Base-by-base conservation (phyloP, 2,113 vertebrate genomes). In the Hirundichthys speculiger region DNA sequence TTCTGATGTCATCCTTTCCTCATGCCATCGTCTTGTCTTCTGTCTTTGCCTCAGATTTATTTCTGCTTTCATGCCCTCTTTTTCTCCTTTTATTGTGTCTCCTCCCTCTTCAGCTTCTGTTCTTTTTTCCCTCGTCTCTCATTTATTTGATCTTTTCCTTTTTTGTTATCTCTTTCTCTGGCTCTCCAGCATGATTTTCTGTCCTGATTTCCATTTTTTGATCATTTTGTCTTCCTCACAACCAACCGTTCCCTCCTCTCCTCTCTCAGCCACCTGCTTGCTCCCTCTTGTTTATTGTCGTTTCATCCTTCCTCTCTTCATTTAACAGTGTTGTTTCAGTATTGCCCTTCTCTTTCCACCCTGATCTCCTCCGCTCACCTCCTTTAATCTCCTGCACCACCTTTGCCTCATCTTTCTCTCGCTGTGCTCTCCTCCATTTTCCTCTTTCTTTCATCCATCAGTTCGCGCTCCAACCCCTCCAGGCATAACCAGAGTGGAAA, bases 341-440 rank as follows among this genome's bases (percentile, higher is more conserved):
- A 40, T 64, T 20, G 43, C 0, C 0, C 53, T 6, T 76, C 68
- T 53, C 11, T 57, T 34, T 69, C 42, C 39, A 54, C 75, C 62
- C 64, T 16, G 1, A 70, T 69, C 63, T 51, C 54, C 67, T 39
- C 45, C 30, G 61, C 56, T 55, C 13, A 13, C 18, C 49, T 30
- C 49, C 75, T 85, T 82, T 25, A 49, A 83, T 86, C 51, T 79
- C 66, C 39, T 71, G 38, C 20, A 24, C 62, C 59, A 56, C 69
- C 46, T 68, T 66, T 41, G 14, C 22, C 60, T 77, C 59, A 54
- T 81, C 61, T 59, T 34, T 71, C 43, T 49, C 51, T 64, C 47
- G 53, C 58, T 55, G 66, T 27, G 15, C 73, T 70, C 38, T 34
- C 41, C 27, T 69, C 48, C 64, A 0, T 71, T 55, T 40, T 27